Evolutionary conservation across 1,140 invertebrate species (phyloP).

Genomic region (Drosophila aff.): DNA sequence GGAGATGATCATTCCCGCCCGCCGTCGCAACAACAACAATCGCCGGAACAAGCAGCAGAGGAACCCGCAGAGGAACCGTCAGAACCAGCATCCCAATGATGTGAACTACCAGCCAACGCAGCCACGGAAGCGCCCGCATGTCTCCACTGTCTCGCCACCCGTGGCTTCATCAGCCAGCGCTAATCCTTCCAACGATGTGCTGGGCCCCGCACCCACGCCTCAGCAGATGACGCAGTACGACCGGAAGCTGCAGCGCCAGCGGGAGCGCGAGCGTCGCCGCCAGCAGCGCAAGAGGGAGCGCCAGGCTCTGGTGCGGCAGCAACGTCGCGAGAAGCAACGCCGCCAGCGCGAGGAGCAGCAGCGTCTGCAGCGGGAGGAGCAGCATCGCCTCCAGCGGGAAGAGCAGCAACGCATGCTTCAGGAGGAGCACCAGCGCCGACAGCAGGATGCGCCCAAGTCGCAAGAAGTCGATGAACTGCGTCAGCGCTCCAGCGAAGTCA

Average conservation of each 20-base stretch:
- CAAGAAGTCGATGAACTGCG: conserved; percentile 52
- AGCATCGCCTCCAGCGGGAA: conserved; percentile 26
- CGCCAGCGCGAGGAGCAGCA: conserved; percentile 43
- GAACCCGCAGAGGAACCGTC: conserved; percentile 34
- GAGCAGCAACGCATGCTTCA: conserved; percentile 41
- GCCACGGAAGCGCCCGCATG: conserved; percentile 43
- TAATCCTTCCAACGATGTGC: conserved; percentile 49
- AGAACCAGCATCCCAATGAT: conserved; percentile 64
- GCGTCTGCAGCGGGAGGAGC: conserved; percentile 34
- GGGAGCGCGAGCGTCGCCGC: conserved; percentile 66
- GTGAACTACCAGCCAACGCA: conserved; percentile 54
- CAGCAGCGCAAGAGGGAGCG: conserved; percentile 61
- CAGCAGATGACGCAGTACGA: conserved; percentile 68
- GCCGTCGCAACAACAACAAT: conserved; percentile 46
- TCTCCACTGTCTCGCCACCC: conserved; percentile 22
- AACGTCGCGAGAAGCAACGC: conserved; percentile 46
- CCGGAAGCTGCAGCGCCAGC: conserved; percentile 71
- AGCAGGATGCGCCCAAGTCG: conserved; percentile 23
- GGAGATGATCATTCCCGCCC: conserved; percentile 70
- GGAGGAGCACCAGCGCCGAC: conserved; percentile 24
- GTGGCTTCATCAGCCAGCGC: not conserved
- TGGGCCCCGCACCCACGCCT: conserved; percentile 11
- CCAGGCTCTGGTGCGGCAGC: conserved; percentile 51
- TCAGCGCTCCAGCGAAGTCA: conserved; percentile 33
- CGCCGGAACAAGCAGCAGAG: conserved; percentile 30